Conservation (phyloP, 2,113 vertebrate species). For the Microcebus tavaratra region DNA sequence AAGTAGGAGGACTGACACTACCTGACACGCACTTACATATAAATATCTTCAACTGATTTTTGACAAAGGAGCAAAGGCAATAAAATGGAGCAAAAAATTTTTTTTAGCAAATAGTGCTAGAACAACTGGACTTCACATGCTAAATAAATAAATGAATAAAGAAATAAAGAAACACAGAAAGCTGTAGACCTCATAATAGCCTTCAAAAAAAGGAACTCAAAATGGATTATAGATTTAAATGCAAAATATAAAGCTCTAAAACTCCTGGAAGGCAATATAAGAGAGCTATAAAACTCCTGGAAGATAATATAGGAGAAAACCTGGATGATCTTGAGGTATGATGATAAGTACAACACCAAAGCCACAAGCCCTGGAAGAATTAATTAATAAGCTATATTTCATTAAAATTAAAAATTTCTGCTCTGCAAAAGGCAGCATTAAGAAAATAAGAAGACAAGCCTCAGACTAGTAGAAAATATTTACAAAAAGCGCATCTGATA, state of each 20-base stretch:
- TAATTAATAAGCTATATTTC: background rate
- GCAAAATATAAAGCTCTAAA: background rate
- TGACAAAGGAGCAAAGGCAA: background rate
- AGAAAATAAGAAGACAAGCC: background rate
- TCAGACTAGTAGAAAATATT: background rate
- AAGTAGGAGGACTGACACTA: too few species aligned
- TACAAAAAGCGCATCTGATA: background rate
- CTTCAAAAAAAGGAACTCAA: background rate
- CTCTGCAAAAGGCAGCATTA: background rate
- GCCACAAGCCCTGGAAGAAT: background rate
- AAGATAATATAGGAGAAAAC: background rate
- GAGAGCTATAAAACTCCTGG: background rate
- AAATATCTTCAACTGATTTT: too few species aligned
- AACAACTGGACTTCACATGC: background rate
- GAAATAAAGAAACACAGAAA: background rate
- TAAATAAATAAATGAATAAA: too few species aligned
- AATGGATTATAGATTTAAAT: background rate
- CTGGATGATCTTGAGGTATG: background rate
- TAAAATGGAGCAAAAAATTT: background rate
- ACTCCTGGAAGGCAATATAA: background rate
- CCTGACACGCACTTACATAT: too few species aligned
- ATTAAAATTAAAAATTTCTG: background rate
- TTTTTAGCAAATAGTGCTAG: background rate
- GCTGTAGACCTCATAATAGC: background rate
- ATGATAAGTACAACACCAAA: background rate